Evolutionary conservation across 2,888 invertebrate species (phyloP), one percentile per base, ranked within the genome.

Genomic region (Limnephilus auricula): DNA sequence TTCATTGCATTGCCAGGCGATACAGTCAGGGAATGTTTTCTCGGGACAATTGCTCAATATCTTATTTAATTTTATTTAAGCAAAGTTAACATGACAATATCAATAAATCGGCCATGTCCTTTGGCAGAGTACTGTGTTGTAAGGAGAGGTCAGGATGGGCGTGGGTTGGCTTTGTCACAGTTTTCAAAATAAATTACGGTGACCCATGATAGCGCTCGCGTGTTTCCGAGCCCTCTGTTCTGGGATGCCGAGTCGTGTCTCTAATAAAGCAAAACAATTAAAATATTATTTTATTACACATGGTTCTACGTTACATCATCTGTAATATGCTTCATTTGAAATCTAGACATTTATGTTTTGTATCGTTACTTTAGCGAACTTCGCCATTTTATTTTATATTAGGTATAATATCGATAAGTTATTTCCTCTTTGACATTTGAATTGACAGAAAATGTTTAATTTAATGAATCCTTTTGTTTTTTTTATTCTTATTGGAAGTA

Each of bases 61-160:
- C 85, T 85, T 45, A 40, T 85, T 85, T 85, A 45, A 85, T 85
- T 85, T 85, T 85, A 85, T 85, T 45, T 85, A 45, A 85, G 85
- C 40, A n/a, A 45, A 85, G 85, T 45, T 13, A 12, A 85, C 85
- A 85, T 85, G 85, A 85, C 85, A 85, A 85, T 85, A 85, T 85
- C 85, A 40, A 85, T 85, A 85, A 85, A 85, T 85, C 85, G 85
- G 65, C 45, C 85, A n/a, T 85, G 85, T 85, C 85, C 85, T 40
- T 40, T 85, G n/a, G 65, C 65, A 65, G 65, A 65, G 65, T 65
- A 65, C n/a, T 65, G 85, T 85, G n/a, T 85, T 85, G 85, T 85
- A 25, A 85, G 85, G n/a, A 37, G 85, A 40, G 85, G 85, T 40
- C 85, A 40, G 40, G 85, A 34, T 40, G 5, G 40, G 85, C 85